A percentile compares a stretch with the other conserved stretches of the same genome.
These are phyloP conservation scores for Zalophus californianus DNA, from an alignment of 2,797 vertebrate genomes.

Conservation along the genomic window DNA sequence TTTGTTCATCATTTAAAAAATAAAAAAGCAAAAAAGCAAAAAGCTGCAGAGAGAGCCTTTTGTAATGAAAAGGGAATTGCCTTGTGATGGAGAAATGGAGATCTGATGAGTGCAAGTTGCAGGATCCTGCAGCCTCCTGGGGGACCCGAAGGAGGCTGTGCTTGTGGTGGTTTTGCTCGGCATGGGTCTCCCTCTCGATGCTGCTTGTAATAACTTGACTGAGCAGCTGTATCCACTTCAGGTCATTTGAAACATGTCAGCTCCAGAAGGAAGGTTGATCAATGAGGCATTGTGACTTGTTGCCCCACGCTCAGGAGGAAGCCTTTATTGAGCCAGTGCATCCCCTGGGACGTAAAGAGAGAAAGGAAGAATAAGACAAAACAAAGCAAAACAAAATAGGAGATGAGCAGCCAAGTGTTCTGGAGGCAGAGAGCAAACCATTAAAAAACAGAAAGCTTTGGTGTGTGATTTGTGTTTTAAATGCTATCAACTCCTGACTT, in stretches of 20 bases:
- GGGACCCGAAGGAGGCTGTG: accelerated
- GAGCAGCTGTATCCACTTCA: neutral
- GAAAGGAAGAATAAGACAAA: neutral
- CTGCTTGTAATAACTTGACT: neutral
- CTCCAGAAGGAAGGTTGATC: neutral
- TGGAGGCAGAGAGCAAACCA: neutral
- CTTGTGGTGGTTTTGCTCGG: neutral
- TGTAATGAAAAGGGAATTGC: neutral
- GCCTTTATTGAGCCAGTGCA: neutral
- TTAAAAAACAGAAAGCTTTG: neutral
- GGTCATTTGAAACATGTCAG: neutral
- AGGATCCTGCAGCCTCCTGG: neutral
- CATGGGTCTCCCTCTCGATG: neutral
- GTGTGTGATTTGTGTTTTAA: neutral
- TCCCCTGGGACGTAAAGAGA: neutral
- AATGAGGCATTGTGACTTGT: neutral
- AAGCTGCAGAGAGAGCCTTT: neutral
- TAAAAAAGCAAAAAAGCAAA: neutral
- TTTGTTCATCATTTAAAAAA: slow-evolving; percentile 5
- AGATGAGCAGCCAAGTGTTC: neutral
- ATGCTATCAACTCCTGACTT: neutral
- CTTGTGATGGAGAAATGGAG: neutral
- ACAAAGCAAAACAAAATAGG: neutral
- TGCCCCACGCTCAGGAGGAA: neutral
- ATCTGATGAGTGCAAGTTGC: neutral